Percentiles rank a stretch among this genome's conserved stretches.
These are phyloP conservation scores for Tyrannus savana DNA, from an alignment of 2,113 vertebrate species.

Conservation along the genomic window DNA sequence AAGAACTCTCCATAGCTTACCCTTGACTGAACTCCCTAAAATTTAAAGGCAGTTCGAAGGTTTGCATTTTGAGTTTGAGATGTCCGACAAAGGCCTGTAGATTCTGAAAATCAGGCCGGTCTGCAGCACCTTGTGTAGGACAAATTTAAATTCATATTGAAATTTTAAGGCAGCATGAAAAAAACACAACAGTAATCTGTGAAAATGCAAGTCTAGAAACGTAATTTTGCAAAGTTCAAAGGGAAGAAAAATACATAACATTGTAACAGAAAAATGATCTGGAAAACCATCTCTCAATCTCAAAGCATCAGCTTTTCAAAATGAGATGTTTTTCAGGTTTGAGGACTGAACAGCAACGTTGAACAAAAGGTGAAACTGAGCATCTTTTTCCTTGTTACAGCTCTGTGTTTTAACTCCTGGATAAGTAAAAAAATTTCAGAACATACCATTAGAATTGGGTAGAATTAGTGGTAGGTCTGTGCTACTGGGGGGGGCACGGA, in stretches of 20 bases:
- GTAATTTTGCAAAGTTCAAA: neutral
- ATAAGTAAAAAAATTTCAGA: neutral
- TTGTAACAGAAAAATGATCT: neutral
- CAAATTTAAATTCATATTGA: neutral
- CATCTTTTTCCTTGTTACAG: neutral
- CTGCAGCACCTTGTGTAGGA: neutral
- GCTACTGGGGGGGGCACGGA: neutral
- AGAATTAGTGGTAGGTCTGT: neutral
- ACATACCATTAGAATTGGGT: neutral
- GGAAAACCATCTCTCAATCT: neutral
- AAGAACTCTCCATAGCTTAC: neutral
- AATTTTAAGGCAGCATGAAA: neutral
- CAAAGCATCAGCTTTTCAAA: neutral
- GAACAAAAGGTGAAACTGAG: neutral
- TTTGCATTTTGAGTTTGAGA: neutral
- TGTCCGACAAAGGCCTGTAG: neutral
- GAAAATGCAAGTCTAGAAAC: neutral
- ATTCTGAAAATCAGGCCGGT: neutral
- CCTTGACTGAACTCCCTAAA: neutral
- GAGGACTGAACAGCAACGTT: neutral
- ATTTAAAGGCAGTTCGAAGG: neutral
- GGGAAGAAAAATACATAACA: neutral
- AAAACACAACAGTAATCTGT: neutral
- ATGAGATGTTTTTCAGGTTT: neutral
- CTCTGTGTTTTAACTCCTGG: neutral